Base-by-base conservation (phyloP, 2,888 invertebrate species). In the Tachina fera region DNA sequence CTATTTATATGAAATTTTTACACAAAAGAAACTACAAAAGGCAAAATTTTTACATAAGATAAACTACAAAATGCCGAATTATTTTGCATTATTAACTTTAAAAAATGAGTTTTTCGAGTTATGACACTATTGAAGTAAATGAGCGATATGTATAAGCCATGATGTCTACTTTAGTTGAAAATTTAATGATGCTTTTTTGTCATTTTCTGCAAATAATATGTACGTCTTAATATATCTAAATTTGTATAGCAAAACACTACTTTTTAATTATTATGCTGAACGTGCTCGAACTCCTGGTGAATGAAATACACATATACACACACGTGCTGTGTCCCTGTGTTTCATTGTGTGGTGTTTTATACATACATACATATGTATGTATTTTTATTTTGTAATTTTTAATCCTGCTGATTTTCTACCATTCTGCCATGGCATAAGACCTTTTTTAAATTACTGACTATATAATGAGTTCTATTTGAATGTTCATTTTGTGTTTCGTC, bases 331-430 rank as follows among this genome's bases (percentile, higher is more conserved):
- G 11, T 19, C 31, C 6, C 31, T 1, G 6, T 31, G 31, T 5
- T 43, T 43, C 43, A 53, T 45, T 75, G 65, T 67, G n/a, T 68
- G 71, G 65, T 60, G 77, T 60, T 72, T 83, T 77, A 60, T 72
- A 83, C 67, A 60, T 83, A 43, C 67, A 60, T 74, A 31, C 4
- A 4, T 31, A 31, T 31, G 31, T 5, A 31, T 31, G 31, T 31
- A 31, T 31, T 31, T 31, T 6, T 31, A 31, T 68, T 72, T 67
- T 74, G 31, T 72, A 77, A 77, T 67, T 78, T 83, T 63, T 68
- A 72, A 78, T 83, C 72, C 78, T 83, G 68, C 53, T 78, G 77
- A 72, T 83, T 74, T 47, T 74, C 51, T 78, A 74, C 78, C 41
- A 67, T 47, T 74, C 51, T 78, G 67, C 78, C 41, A 67, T 83